Base-by-base conservation (phyloP, 2,113 vertebrate genomes). In the Lycaon pictus region DNA sequence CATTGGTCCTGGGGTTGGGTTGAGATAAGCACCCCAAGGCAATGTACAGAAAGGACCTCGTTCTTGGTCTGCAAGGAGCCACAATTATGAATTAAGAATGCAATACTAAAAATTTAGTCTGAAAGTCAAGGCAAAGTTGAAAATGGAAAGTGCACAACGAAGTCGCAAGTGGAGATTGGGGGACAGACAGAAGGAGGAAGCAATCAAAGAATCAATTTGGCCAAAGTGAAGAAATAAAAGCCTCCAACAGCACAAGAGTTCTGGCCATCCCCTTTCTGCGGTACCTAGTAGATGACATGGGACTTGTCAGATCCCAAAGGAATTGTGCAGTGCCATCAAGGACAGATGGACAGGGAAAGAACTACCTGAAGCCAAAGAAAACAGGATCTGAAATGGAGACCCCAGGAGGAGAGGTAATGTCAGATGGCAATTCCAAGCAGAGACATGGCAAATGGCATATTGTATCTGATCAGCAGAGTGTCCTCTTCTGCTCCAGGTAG, bases 81-180 rank as follows among this genome's bases (percentile, higher is more conserved):
- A 93, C 71, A 27, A 60, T 77, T 67, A 88, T 15, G 27, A 58
- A 76, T 91, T 91, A 62, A 56, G 53, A 43, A 76, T 93, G 85
- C 20, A 90, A 83, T 43, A 82, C 48, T 67, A 51, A 92, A 95
- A 96, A 72, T 76, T 90, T 62, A 86, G 67, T 86, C 72, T 53
- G 5, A 32, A n/a, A 93, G 29, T 23, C 7, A 81, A 94, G 88
- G 55, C 17, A 82, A 72, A n/a, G 17, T 55, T 90, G 87, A 79
- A 96, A 88, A 86, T 48, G 29, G 20, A 27, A 79, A 65, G 25
- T 60, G 32, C 62, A 48, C n/a, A 37, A 11, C 9, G 1, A 71
- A 91, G 11, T 88, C 71, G 71, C n/a, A 93, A 79, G 72, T 82
- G 29, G 43, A n/a, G 20, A 86, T 25, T 81, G 19, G 35, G 2